A percentile compares a stretch with the other conserved stretches of the same genome.
Conservation (phyloP, 2,113 vertebrate species). For the Atherinomorus stipes region DNA sequence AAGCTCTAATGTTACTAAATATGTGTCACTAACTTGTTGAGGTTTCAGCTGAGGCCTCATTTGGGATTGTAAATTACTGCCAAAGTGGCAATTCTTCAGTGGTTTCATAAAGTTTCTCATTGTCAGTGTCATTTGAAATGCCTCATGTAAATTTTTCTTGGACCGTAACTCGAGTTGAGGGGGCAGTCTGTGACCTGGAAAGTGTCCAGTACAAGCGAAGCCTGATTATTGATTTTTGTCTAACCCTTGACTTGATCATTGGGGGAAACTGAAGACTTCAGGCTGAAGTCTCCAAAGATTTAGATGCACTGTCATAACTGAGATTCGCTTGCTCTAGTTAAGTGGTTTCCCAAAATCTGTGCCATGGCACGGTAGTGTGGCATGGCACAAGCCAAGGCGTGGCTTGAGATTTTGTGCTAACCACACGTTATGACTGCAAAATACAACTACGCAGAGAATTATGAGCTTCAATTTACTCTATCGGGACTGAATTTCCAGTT, state of each 20-base stretch:
- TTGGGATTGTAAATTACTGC: conserved; percentile 40
- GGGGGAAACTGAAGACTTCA: conserved; percentile 18
- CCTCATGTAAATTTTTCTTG: conserved; percentile 6
- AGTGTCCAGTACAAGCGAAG: conserved; percentile 15
- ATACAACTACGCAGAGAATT: too few species aligned
- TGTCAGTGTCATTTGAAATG: background rate
- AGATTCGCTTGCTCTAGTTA: too few species aligned
- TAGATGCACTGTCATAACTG: background rate
- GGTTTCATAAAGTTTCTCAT: conserved; percentile 20
- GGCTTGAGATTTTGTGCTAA: too few species aligned
- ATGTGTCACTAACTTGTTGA: conserved; percentile 48
- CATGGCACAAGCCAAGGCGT: too few species aligned
- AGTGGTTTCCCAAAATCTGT: too few species aligned
- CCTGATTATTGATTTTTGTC: conserved; percentile 38
- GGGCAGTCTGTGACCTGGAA: conserved; percentile 11
- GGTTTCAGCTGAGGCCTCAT: conserved; percentile 49
- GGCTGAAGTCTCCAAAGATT: conserved; percentile 24
- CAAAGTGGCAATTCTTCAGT: conserved; percentile 18
- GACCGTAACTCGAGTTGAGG: background rate
- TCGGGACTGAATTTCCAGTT: too few species aligned
- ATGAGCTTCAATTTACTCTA: too few species aligned
- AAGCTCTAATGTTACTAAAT: conserved; percentile 55
- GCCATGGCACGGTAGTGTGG: too few species aligned
- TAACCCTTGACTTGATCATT: conserved; percentile 42
- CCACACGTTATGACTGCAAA: too few species aligned